Evolutionary conservation across 2,888 invertebrate species (phyloP), one percentile per base, ranked within the genome.

Genomic region (Pterobdella sp.): DNA sequence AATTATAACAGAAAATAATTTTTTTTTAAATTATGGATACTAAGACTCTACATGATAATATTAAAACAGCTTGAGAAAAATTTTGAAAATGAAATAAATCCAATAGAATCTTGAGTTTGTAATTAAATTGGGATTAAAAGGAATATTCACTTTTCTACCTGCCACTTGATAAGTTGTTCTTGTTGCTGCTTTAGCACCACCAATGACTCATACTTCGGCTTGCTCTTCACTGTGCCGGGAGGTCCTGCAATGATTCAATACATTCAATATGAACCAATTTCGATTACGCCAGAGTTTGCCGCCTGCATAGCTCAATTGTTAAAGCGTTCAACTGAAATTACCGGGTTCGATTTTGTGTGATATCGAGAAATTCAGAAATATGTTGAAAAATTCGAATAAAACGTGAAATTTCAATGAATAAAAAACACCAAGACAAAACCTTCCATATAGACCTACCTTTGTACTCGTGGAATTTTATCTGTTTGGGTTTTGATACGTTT

Each of bases 391-490:
- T n/a, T n/a, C n/a, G n/a, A n/a, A n/a, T n/a, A n/a, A n/a, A n/a
- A n/a, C n/a, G n/a, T n/a, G n/a, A n/a, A n/a, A n/a, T n/a, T n/a
- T n/a, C n/a, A n/a, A n/a, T n/a, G n/a, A n/a, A n/a, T n/a, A n/a
- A n/a, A n/a, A 7, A 7, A 42, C 42, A 42, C 42, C 42, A 42
- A 42, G 10, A 42, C 7, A 7, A 42, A 31, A 42, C 49, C 32
- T 52, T 32, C 10, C 10, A 91, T 85, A 89, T 92, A 76, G 94
- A 93, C 71, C 83, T 82, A 73, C 82, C 83, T 77, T 93, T 93
- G 84, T 93, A 93, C 84, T 96, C 96, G 84, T 96, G 95, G 85
- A 96, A 96, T 86, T 96, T 96, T 80, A 96, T 94, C 73, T 91
- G 91, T 79, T 91, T 88, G 31, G 91, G 88, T 84, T 93, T 93